Evolutionary conservation across 2,797 vertebrate species (phyloP).

Genomic region (Monodelphis domestica): DNA sequence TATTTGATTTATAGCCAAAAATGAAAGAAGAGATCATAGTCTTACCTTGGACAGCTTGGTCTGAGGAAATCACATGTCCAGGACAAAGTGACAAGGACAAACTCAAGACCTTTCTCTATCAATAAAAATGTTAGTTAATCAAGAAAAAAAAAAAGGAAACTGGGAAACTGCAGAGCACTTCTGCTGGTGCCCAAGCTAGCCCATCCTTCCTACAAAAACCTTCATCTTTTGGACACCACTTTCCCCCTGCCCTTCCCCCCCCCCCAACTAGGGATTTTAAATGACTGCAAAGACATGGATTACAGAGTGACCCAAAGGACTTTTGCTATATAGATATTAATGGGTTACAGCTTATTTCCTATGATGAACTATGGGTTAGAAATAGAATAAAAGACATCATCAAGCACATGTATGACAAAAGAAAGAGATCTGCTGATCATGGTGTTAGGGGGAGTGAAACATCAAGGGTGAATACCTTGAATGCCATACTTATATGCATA

Average conservation of each 20-base stretch:
- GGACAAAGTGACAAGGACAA: constrained; percentile 38
- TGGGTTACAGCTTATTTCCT: not conserved
- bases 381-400: not conserved
- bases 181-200: not conserved
- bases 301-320: not conserved
- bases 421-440: not conserved
- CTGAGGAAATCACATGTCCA: constrained; percentile 24
- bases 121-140: not conserved
- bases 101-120: constrained; percentile 9
- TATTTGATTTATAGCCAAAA: constrained; percentile 38
- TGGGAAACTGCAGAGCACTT: not conserved
- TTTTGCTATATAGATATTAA: not conserved
- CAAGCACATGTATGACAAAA: not conserved
- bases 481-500: not conserved
- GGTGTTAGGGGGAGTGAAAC: not conserved
- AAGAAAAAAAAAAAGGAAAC: not conserved
- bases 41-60: not conserved
- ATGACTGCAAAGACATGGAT: not conserved
- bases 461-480: not conserved
- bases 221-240: not conserved
- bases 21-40: constrained; percentile 17
- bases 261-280: not conserved
- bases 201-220: not conserved
- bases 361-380: not conserved
- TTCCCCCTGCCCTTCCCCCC: not conserved